Percentiles rank a stretch among this genome's conserved stretches.
Conservation (phyloP, 2,888 invertebrate genomes). For the Iselma pallidipennis region DNA sequence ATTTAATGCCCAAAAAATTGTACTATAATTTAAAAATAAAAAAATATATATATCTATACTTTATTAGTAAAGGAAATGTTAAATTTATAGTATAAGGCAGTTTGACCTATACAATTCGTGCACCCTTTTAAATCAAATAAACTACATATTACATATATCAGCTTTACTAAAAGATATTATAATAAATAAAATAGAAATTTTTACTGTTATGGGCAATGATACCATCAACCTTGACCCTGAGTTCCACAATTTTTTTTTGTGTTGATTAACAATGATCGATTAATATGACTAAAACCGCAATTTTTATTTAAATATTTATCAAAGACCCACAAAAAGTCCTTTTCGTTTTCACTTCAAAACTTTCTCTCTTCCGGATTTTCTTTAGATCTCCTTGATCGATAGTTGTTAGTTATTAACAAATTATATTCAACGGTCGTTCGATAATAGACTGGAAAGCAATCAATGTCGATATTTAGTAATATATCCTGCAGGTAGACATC, state of each 20-base stretch:
- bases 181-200: neutral
- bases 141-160: too few species aligned
- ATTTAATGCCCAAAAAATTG: neutral
- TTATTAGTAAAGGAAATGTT: too few species aligned
- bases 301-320: neutral
- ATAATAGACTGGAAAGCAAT: neutral
- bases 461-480: neutral
- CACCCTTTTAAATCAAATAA: too few species aligned
- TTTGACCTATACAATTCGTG: too few species aligned
- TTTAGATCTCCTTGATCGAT: neutral
- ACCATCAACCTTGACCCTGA: neutral
- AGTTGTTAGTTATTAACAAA: neutral
- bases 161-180: too few species aligned
- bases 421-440: neutral
- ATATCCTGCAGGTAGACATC: neutral
- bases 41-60: too few species aligned
- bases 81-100: too few species aligned
- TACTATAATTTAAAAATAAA: too few species aligned
- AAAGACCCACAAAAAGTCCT: neutral
- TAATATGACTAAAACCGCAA: neutral
- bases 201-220: neutral
- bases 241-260: neutral
- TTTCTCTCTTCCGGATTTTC: neutral
- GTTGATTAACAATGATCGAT: neutral
- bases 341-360: neutral